phyloP scores from a whole-genome alignment of 2,113 vertebrate genomes.

The Thunnus thynnus region DNA sequence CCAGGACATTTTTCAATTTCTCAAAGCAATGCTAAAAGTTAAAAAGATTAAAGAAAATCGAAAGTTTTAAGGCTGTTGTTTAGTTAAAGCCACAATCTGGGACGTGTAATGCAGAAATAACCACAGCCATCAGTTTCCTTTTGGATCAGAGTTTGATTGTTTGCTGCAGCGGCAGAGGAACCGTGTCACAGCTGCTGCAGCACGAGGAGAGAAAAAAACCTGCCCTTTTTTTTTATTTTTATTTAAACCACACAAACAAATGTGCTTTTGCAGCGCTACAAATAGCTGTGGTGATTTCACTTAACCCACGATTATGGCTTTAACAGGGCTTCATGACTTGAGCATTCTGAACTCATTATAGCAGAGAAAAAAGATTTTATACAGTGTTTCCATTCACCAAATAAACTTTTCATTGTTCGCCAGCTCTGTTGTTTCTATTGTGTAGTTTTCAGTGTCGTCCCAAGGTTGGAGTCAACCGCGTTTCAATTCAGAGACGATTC shows the following conservation, averaged over 20 bases:
- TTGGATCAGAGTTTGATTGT: constrained; percentile 28
- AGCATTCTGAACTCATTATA: constrained; percentile 72
- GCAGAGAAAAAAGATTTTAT: constrained; percentile 67
- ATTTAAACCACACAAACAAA: constrained; percentile 13
- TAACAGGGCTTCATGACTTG: constrained; percentile 72
- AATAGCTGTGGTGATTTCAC: constrained; percentile 55
- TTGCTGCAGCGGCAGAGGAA: constrained; percentile 32
- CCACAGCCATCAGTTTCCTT: constrained; percentile 43
- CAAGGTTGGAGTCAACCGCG: constrained; percentile 53
- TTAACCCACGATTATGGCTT: constrained; percentile 73
- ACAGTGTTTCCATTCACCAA: constrained; percentile 66
- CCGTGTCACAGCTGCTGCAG: constrained; percentile 36
- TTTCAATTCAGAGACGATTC: constrained; percentile 50
- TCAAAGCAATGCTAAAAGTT: constrained; percentile 64
- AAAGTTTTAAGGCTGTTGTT: constrained; percentile 81
- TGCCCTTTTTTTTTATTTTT: neutral
- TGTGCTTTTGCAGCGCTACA: constrained; percentile 40
- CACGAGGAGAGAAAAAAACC: neutral
- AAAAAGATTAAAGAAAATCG: constrained; percentile 65
- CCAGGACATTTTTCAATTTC: constrained; percentile 33
- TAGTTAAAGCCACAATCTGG: constrained; percentile 79
- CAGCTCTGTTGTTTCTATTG: constrained; percentile 47
- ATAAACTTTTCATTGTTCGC: constrained; percentile 35
- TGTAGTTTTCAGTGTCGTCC: constrained; percentile 24
- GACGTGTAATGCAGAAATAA: constrained; percentile 51